Conservation (phyloP, 1,140 invertebrate genomes). For the Heterodera carotae region DNA sequence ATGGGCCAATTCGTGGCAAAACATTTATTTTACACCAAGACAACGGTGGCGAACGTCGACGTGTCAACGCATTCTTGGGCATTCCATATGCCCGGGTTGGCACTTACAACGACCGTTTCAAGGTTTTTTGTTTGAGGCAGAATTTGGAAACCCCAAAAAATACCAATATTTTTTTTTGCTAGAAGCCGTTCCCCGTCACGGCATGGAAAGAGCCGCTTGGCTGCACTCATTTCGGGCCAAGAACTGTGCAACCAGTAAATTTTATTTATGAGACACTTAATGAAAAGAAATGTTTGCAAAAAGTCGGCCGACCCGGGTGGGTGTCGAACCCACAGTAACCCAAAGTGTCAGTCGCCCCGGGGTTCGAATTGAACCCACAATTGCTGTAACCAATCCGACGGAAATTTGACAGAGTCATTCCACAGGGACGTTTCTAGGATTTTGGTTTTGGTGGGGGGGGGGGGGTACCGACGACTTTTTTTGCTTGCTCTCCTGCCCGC, state of each 20-base stretch:
- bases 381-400: no score
- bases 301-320: no score
- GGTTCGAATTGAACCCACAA: no score
- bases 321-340: no score
- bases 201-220: conserved; percentile 37
- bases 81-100: conserved; percentile 56
- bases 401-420: no score
- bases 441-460: no score
- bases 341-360: no score
- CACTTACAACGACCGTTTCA: conserved; percentile 48
- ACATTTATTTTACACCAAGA: conserved; percentile 39
- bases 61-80: conserved; percentile 57
- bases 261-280: conserved; percentile 34
- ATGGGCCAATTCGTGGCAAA: conserved; percentile 47
- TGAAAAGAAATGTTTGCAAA: no score
- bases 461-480: no score
- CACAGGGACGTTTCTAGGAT: no score
- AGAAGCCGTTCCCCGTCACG: conserved; percentile 49
- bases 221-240: conserved; percentile 43
- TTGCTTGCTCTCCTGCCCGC: no score
- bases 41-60: conserved; percentile 1
- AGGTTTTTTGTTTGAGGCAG: conserved; percentile 41
- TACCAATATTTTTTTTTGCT: conserved; percentile 30
- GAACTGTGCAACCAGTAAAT: conserved; percentile 34
- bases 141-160: conserved; percentile 13